Evolutionary conservation across 2,113 vertebrate genomes (phyloP), one percentile per base, ranked within the genome.

Genomic region (Salvator merianae): DNA sequence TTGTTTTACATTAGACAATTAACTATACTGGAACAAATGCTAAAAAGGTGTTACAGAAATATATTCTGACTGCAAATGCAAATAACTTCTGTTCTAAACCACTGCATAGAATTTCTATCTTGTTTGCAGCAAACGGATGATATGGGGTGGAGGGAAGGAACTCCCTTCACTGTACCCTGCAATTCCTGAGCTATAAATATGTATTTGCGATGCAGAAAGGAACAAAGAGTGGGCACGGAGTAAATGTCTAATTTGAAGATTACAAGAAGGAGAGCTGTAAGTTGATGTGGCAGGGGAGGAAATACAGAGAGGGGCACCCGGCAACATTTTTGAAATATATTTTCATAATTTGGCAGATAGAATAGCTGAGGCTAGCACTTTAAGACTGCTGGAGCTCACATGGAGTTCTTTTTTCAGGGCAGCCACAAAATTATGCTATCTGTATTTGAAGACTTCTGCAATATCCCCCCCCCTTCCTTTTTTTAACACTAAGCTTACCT

Each of bases 1-100:
- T 69, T 84, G 13, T 76, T 92, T 90, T 88, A 47, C 85, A 83
- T 84, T 65, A 89, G 32, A 82, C n/a, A 88, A 91, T 90, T 93
- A 93, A 69, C 87, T 81, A 89, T 70, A n/a, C 22, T 63, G 65
- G 77, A 90, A 89, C 88, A 91, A 88, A 89, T 66, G 36, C 62
- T 90, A 88, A 77, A 84, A 82, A 16, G 8, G 66, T 88, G 86
- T 85, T 84, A 86, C 81, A 75, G 90, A 82, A 87, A 87, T 91
- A 84, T 32, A 24, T 68, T 76, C 65, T 82, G 50, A 65, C 73
- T 83, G 22, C 55, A 84, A 74, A 84, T 79, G 53, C n/a, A 84
- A 93, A 87, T 91, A 9, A 86, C 5, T 88, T 83, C 87, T 90
- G 18, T 88, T 87, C 85, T 55, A 77, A 93, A 79, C 1, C 55